Conservation (phyloP, 2,113 vertebrate genomes). For the Oryzias woworae region DNA sequence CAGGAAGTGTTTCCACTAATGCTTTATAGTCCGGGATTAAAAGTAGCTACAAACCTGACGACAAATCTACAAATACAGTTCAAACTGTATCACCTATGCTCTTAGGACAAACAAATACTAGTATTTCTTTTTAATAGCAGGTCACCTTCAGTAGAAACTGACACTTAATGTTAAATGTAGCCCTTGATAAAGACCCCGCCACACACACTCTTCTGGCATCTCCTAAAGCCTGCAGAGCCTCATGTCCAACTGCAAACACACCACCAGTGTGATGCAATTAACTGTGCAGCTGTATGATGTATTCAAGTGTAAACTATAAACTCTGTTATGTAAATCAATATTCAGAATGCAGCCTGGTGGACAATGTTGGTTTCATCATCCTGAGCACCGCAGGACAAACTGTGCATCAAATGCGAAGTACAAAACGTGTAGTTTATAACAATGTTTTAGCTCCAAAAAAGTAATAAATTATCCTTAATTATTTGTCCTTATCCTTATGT, state of each 20-base stretch:
- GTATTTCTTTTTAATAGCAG: no score
- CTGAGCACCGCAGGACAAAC: conserved; percentile 1
- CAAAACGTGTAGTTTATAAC: no score
- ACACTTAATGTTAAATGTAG: conserved; percentile 15
- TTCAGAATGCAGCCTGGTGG: conserved; percentile 19
- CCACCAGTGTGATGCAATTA: conserved; percentile 28
- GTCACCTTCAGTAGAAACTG: no score
- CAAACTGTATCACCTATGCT: background rate
- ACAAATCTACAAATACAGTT: background rate
- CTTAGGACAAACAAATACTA: background rate
- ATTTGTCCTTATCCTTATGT: no score
- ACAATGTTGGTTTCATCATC: conserved; percentile 50
- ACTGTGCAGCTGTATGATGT: conserved; percentile 24
- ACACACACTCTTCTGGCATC: conserved; percentile 34
- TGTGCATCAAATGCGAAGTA: no score
- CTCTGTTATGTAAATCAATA: conserved; percentile 11
- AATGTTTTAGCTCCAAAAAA: no score
- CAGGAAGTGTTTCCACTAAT: no score
- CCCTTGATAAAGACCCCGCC: conserved; percentile 33
- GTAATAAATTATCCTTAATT: no score
- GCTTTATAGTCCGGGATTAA: no score
- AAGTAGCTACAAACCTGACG: no score
- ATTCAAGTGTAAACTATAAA: conserved; percentile 37
- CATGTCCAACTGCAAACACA: conserved; percentile 23
- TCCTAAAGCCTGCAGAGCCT: conserved; percentile 26